Evolutionary conservation across 1,140 invertebrate genomes (phyloP), one percentile per base, ranked within the genome.

Genomic region (Tetramorium parvispinum): DNA sequence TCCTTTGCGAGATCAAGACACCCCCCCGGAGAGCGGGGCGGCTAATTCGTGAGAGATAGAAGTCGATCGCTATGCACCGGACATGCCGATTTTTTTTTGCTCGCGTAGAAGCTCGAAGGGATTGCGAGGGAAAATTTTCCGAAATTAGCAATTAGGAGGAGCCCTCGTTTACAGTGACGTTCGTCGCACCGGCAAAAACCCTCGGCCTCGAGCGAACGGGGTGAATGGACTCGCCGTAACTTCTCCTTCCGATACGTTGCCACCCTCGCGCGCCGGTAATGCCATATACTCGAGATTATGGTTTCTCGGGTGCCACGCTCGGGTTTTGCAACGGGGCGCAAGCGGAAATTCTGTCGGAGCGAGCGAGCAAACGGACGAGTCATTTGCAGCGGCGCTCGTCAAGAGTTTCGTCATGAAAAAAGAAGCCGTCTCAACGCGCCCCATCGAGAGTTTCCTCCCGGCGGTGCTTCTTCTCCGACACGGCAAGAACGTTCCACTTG

Each of bases 141-240:
- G 78, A 81, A 81, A 81, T 81, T 61, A 77, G 71, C 87, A 87
- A 87, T 88, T 88, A 88, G 70, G 63, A 46, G 21, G 24, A 37
- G 63, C 78, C 32, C 32, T 63, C 78, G 65, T 77, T 88, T 87
- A 55, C 86, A 77, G 61, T 65, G 55, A 63, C 68, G 76, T 75
- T 53, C 24, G 43, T 53, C 65, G 53, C 70, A 7, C 66, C 18
- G 49, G 37, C 65, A 81, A 81, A 81, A 81, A 81, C 61, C 37
- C 10, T 6, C 37, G 3, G 46, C 32, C 21, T 66, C 43, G 27
- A 27, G 21, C 65, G 49, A 71, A 27, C 32, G 21, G 21, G 63
- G 63, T 70, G 63, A 81, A 81, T 63, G 61, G n/a, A 53, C 49
- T 70, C 55, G 57, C 18, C n/a, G 57, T 43, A 77, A 77, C 75